phyloP scores from a whole-genome alignment of 2,797 vertebrate species.

The Podargus strigoides region DNA sequence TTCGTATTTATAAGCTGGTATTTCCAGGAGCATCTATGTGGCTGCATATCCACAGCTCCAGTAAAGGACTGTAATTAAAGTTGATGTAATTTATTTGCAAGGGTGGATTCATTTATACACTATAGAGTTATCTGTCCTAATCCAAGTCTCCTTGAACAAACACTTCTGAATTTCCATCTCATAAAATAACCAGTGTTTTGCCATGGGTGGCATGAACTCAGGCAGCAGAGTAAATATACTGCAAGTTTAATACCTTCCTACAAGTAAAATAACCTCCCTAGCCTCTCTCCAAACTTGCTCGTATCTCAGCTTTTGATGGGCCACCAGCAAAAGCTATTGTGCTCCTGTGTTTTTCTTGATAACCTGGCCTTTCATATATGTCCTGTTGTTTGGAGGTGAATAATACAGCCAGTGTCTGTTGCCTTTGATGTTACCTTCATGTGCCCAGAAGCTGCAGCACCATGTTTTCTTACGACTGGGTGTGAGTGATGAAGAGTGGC shows the following conservation, averaged over 20 bases:
- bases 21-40: not conserved
- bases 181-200: not conserved
- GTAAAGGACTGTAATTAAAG: not conserved
- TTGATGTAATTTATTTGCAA: not conserved
- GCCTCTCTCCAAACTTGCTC: not conserved
- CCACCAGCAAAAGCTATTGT: not conserved
- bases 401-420: not conserved
- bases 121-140: not conserved
- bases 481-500: not conserved
- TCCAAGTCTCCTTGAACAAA: conserved; percentile 9
- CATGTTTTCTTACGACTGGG: not conserved
- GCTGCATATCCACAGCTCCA: not conserved
- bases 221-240: not conserved
- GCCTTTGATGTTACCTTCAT: not conserved
- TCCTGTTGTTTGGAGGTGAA: not conserved
- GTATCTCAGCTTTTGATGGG: not conserved
- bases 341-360: not conserved
- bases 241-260: not conserved
- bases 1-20: not conserved
- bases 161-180: not conserved
- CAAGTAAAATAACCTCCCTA: not conserved
- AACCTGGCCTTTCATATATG: not conserved
- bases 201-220: not conserved
- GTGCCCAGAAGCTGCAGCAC: not conserved
- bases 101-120: not conserved